phyloP scores from a whole-genome alignment of 1,140 invertebrate genomes.

The Meloidogyne chitwoodi region DNA sequence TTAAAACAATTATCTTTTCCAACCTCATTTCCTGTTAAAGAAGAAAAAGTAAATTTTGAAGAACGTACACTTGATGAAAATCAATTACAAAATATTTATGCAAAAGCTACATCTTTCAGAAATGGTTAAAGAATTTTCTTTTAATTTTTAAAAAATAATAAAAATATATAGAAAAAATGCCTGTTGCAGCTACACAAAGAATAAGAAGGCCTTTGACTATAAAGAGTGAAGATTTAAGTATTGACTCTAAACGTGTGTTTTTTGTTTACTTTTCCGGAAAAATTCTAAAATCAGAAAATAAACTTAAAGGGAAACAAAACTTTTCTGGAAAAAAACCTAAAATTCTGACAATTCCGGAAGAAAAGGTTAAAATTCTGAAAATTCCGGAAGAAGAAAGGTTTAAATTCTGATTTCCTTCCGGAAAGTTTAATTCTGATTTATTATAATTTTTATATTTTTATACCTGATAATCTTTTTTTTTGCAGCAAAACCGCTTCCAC shows the following conservation, averaged over 20 bases:
- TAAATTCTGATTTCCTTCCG: too few species aligned
- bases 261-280: too few species aligned
- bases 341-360: too few species aligned
- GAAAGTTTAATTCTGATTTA: too few species aligned
- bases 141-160: neutral
- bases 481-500: slow-evolving; percentile 10
- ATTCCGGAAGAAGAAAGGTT: too few species aligned
- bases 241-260: neutral
- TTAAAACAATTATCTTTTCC: neutral
- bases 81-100: slow-evolving; percentile 3
- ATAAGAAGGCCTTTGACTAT: neutral
- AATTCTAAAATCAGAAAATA: too few species aligned
- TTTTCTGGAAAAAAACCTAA: too few species aligned
- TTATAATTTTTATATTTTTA: too few species aligned
- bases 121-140: neutral
- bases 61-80: neutral
- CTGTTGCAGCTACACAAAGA: neutral
- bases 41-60: neutral
- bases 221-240: neutral
- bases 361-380: too few species aligned
- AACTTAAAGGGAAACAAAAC: too few species aligned
- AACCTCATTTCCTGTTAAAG: neutral
- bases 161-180: neutral
- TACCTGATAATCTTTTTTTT: neutral
- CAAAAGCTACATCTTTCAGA: slow-evolving; percentile 8